Percentiles rank a stretch among this genome's conserved stretches.
Conservation (phyloP, 2,797 vertebrate species). For the Nothura maculosa region DNA sequence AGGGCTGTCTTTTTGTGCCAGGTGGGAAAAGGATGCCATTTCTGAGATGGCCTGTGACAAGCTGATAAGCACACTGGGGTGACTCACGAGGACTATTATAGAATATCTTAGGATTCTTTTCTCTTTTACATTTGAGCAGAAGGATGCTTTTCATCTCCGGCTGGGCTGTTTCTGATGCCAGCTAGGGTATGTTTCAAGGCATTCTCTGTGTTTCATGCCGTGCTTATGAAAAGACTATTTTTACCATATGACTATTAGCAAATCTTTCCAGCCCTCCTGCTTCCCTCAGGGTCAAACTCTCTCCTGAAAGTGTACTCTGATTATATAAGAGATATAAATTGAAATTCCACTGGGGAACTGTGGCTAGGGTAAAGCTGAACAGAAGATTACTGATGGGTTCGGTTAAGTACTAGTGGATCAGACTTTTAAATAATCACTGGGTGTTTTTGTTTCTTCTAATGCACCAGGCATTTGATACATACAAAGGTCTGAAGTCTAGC, state of each 20-base stretch:
- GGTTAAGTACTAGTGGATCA: background rate
- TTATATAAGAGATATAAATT: conserved; percentile 21
- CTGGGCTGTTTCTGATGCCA: background rate
- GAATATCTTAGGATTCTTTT: background rate
- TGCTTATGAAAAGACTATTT: conserved; percentile 44
- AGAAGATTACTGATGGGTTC: conserved; percentile 7
- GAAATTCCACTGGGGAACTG: background rate
- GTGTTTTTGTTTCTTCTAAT: conserved; percentile 2
- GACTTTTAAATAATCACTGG: background rate
- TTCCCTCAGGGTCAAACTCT: conserved; percentile 8
- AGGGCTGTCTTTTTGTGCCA: background rate
- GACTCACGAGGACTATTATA: background rate
- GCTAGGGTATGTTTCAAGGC: conserved; percentile 13
- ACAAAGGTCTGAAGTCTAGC: accelerated
- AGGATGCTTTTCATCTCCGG: conserved; percentile 20
- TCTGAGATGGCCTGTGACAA: background rate
- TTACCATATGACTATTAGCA: conserved; percentile 33
- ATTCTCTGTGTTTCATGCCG: background rate
- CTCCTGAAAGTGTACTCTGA: background rate
- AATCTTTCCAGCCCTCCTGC: background rate
- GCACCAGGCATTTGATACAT: background rate
- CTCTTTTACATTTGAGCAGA: background rate
- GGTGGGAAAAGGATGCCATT: background rate
- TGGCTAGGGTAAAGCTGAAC: background rate
- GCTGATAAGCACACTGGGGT: background rate